Conservation (phyloP, 1,140 invertebrate species). For the Dryas iulia region DNA sequence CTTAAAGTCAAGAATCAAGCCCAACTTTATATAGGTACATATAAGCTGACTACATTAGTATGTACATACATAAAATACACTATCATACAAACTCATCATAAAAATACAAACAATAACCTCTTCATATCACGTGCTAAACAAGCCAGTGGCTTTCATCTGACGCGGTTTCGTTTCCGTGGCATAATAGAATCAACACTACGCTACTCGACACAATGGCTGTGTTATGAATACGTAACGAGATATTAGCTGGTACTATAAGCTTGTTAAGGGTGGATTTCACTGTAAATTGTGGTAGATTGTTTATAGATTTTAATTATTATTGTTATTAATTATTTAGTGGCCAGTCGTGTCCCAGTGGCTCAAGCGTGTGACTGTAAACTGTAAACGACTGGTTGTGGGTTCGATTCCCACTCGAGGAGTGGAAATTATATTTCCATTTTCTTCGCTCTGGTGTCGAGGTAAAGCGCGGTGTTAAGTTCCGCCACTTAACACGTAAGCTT, state of each 20-base stretch:
- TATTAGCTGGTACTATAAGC: slow-evolving; percentile 48
- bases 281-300: not conserved
- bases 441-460: too few species aligned
- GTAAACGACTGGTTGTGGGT: too few species aligned
- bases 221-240: slow-evolving; percentile 69
- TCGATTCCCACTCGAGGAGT: too few species aligned
- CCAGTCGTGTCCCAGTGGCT: too few species aligned
- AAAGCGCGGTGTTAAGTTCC: too few species aligned
- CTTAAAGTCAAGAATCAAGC: too few species aligned
- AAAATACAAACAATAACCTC: slow-evolving; percentile 7
- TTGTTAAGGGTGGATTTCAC: slow-evolving; percentile 1
- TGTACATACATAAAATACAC: not conserved
- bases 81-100: not conserved
- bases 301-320: not conserved
- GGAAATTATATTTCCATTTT: too few species aligned
- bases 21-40: too few species aligned
- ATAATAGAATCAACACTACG: slow-evolving; percentile 65
- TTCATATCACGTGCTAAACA: slow-evolving; percentile 16
- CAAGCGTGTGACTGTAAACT: too few species aligned
- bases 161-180: slow-evolving; percentile 58
- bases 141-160: slow-evolving; percentile 33
- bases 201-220: slow-evolving; percentile 56
- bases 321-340: not conserved
- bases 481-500: too few species aligned
- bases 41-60: too few species aligned